These are phyloP conservation scores for Melanotaenia nigrans DNA, from an alignment of 2,797 vertebrate genomes.

Conservation along the genomic window DNA sequence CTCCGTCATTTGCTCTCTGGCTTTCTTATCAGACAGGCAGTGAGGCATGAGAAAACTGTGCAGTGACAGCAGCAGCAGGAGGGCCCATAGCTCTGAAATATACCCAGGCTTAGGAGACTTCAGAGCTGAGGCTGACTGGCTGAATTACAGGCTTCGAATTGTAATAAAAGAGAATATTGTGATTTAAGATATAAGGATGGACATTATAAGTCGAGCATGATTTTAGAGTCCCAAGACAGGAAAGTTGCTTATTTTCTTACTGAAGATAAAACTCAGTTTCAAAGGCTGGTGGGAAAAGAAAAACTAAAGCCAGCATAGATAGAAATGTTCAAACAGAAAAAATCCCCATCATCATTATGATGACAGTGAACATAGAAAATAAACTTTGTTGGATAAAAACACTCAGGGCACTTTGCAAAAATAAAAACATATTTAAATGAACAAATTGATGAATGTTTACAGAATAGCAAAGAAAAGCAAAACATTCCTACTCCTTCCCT, in stretches of 20 bases:
- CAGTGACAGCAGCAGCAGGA: constrained; percentile 39
- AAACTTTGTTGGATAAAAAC: background rate
- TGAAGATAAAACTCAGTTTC: constrained; percentile 11
- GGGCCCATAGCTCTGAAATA: constrained; percentile 23
- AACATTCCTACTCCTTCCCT: no score
- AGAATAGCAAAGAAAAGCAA: no score
- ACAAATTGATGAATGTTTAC: no score
- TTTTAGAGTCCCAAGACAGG: background rate
- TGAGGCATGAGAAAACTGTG: constrained; percentile 56
- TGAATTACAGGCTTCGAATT: constrained; percentile 42
- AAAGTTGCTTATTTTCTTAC: background rate
- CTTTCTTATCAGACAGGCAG: constrained; percentile 51
- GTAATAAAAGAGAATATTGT: constrained; percentile 43
- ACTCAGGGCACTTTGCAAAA: background rate
- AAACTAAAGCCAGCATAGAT: background rate
- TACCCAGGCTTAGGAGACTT: constrained; percentile 37
- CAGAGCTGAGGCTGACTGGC: constrained; percentile 29
- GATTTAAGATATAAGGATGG: constrained; percentile 13
- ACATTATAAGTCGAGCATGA: constrained; percentile 3
- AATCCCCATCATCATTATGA: background rate
- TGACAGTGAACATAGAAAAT: background rate
- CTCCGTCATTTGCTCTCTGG: constrained; percentile 29
- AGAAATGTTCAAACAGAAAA: background rate
- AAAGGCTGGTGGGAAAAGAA: background rate
- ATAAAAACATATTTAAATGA: background rate